A percentile compares a stretch with the other conserved stretches of the same genome.
Evolutionary conservation across 2,113 vertebrate species (phyloP).

Genomic region (Melozone crissalis): DNA sequence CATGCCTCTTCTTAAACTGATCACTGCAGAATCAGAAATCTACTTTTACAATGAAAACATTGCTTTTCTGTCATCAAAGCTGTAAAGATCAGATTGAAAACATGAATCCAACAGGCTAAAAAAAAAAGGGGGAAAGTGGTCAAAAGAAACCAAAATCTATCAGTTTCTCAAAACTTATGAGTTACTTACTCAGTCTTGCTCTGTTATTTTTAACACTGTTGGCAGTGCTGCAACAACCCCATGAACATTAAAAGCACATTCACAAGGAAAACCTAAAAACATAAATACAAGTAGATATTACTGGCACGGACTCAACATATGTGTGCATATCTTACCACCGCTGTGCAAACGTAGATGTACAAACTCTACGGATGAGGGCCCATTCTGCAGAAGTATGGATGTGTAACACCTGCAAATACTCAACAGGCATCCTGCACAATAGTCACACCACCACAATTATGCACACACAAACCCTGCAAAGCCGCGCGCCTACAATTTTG

Average conservation of each 20-base stretch:
- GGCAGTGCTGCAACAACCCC: neutral
- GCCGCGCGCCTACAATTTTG: neutral
- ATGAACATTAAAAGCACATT: slow-evolving; percentile 12
- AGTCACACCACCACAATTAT: slow-evolving; percentile 1
- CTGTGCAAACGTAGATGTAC: neutral
- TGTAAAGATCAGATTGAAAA: slow-evolving; percentile 24
- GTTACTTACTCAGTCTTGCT: neutral
- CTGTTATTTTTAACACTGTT: slow-evolving; percentile 25
- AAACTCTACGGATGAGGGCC: neutral
- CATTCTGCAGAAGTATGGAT: neutral
- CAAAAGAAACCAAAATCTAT: neutral
- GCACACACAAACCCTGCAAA: neutral
- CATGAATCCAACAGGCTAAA: neutral
- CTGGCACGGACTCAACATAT: neutral
- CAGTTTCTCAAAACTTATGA: neutral
- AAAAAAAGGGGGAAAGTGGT: neutral
- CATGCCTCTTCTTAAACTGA: neutral
- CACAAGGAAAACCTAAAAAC: slow-evolving; percentile 12
- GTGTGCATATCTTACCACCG: neutral
- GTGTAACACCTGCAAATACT: slow-evolving; percentile 37
- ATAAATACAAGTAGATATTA: neutral
- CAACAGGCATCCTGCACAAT: neutral
- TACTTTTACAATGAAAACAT: neutral
- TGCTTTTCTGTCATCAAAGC: neutral
- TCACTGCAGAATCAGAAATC: neutral